Percentiles rank a stretch among this genome's conserved stretches.
These are phyloP conservation scores for Poeciliopsis turneri DNA, from an alignment of 2,797 vertebrate genomes.

Conservation along the genomic window DNA sequence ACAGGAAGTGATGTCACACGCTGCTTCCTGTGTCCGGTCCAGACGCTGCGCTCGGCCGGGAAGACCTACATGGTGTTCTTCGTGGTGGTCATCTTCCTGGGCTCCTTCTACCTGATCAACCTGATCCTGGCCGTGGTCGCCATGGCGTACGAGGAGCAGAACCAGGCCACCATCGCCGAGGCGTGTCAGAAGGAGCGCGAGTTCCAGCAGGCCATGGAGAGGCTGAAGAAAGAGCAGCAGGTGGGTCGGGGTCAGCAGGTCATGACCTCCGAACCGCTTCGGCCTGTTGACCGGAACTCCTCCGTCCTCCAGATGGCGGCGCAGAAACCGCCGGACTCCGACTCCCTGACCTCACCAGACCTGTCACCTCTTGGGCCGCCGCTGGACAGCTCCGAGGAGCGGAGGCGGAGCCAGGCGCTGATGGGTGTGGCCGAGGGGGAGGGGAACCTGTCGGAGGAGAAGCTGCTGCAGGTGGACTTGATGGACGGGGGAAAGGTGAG, in stretches of 20 bases:
- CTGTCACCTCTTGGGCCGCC: conserved; percentile 70
- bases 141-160: conserved; percentile 99
- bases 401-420: conserved; percentile 75
- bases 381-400: conserved; percentile 64
- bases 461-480: conserved; percentile 74
- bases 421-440: conserved; percentile 70
- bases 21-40: background rate
- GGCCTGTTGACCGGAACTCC: background rate
- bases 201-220: conserved; percentile 93
- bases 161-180: conserved; percentile 97
- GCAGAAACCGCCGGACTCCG: conserved; percentile 75
- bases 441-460: conserved; percentile 72
- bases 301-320: conserved; percentile 45
- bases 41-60: conserved; percentile 95
- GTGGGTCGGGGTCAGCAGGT: conserved; percentile 59
- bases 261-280: background rate
- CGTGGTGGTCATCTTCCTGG: conserved; percentile 97
- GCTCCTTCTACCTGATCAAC: conserved; percentile 97
- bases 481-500: conserved; percentile 74
- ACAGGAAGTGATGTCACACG: background rate
- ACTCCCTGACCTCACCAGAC: conserved; percentile 77
- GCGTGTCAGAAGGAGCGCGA: conserved; percentile 92
- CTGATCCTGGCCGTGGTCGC: conserved; percentile 97
- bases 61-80: conserved; percentile 99
- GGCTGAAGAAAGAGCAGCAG: conserved; percentile 93